These are phyloP conservation scores for Bombyx mandarina DNA, from an alignment of 1,140 invertebrate species.

Conservation along the genomic window DNA sequence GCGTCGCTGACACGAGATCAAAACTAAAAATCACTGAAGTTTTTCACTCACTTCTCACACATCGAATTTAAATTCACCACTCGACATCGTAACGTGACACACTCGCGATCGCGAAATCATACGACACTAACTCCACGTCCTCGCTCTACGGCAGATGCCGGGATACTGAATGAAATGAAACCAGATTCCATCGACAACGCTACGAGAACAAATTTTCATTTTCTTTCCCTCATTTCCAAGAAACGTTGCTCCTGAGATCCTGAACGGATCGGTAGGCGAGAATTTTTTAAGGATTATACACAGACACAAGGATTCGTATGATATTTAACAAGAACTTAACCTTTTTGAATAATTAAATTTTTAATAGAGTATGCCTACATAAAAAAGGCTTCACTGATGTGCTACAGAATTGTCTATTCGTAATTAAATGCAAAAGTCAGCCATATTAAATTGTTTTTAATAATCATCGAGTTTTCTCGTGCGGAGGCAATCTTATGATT, in stretches of 20 bases:
- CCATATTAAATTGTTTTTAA: too few species aligned
- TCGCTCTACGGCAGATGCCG: conserved; percentile 33
- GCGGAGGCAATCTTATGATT: not conserved
- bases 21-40: conserved; percentile 9
- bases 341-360: too few species aligned
- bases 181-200: conserved; percentile 6
- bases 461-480: too few species aligned
- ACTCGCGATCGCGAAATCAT: conserved; percentile 28
- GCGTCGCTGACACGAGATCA: conserved; percentile 9
- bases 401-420: too few species aligned
- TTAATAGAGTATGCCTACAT: too few species aligned
- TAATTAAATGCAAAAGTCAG: too few species aligned
- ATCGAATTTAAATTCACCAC: conserved; percentile 27
- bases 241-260: conserved; percentile 7
- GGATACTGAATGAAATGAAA: conserved; percentile 29
- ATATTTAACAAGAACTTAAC: too few species aligned
- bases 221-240: conserved; percentile 13
- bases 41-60: conserved; percentile 25
- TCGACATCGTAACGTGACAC: conserved; percentile 38
- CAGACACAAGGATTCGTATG: too few species aligned
- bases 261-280: conserved; percentile 8
- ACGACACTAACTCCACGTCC: conserved; percentile 31
- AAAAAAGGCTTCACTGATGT: too few species aligned
- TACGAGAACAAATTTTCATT: conserved; percentile 9
- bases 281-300: not conserved